Base-by-base conservation (phyloP, 2,888 invertebrate species). In the Clusia tigrina region DNA sequence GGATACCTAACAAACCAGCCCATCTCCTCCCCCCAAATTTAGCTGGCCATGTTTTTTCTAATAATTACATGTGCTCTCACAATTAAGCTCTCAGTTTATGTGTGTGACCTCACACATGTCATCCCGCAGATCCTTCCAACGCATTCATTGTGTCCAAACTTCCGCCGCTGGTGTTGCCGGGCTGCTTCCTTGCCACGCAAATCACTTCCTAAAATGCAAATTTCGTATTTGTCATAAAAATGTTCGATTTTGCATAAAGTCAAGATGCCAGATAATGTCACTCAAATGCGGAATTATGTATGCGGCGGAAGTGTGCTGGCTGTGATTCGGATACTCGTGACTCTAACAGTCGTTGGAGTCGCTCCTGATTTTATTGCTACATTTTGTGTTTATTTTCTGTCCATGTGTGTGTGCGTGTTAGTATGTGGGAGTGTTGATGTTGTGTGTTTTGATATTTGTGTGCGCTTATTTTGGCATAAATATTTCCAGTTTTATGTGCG, bases 151-250 rank as follows among this genome's bases (percentile, higher is more conserved):
- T 32, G 32, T 32, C 12, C n/a, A 10, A 3, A 15, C 42, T 6
- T 15, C 42, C 10, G 2, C 42, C n/a, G 2, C 42, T 15, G 3
- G 6, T 17, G 6, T 6, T 42, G 42, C 9, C n/a, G 6, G 6
- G n/a, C 42, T 42, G 42, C 42, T 6, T n/a, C n/a, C n/a, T n/a
- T n/a, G 32, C 32, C 32, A 32, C 32, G 12, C 32, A 32, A 32
- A 12, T n/a, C n/a, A n/a, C n/a, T n/a, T n/a, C n/a, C n/a, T n/a
- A 6, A 32, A 23, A 25, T 26, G 18, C 58, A 58, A 58, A 51
- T 51, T 5, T 42, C 51, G 48, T 18, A 51, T 58, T 51, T 51
- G 6, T 57, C 55, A 46, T 32, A 32, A 48, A 42, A 23, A 24
- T 56, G 32, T 23, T 3, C 20, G 15, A 23, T 42, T 42, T 48